Base-by-base conservation (phyloP, 2,113 vertebrate genomes). In the Proterorhinus semilunaris region DNA sequence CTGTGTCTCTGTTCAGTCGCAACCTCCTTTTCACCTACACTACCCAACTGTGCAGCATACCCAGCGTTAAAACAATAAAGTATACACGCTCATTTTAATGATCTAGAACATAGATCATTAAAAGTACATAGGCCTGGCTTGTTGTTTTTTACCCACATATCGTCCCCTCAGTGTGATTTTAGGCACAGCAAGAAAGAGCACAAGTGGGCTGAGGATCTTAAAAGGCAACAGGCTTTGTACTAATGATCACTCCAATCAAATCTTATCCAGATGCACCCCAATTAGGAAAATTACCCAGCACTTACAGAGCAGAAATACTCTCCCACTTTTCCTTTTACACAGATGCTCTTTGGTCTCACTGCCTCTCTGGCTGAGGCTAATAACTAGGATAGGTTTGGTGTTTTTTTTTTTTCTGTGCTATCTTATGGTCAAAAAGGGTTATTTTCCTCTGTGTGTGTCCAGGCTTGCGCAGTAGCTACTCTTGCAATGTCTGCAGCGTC, bases 401-500 rank as follows among this genome's bases (percentile, higher is more conserved):
- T 7, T 50, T 72, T 45, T 67, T 17, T 11, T 67, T 45, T 67
- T 17, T 11, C 65, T 57, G 71, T 69, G 9, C 72, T 42, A 50
- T 59, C 42, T 58, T 13, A 8, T 72, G 49, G 44, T 13, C 12
- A 67, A 42, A 59, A 9, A 59, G 50, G 51, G 43, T 27, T 27
- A 27, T 53, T 45, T 36, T 27, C 67, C 13, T 75, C 8, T 71
- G 49, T 69, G 49, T 71, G 69, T 71, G 59, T 80, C 8, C 84
- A 93, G 92, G 91, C 7, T 80, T 94, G 76, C 91, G 92, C 53
- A 92, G 91, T 73, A 94, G 90, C 79, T 94, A 93, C 80, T 93
- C 93, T 47, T 94, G 93, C 89, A 92, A 81, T 58, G 82, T 93
- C 71, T 94, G 93, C 67, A 93, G 90, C 21, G 90, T 94, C 78